Base-by-base conservation (phyloP, 2,888 invertebrate species). In the Clistopyga incitator region DNA sequence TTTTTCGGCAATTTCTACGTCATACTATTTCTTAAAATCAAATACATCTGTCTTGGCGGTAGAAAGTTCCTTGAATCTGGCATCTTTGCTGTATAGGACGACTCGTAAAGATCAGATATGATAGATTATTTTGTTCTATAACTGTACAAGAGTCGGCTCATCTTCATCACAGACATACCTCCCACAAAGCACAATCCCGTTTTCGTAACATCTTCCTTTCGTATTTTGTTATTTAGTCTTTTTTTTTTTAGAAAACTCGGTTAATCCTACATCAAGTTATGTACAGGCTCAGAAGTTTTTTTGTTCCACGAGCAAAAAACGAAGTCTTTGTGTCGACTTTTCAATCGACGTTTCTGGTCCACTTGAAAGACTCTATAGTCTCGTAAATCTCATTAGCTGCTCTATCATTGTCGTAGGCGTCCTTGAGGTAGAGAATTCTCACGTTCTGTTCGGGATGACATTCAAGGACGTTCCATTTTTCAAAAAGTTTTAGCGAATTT, bases 391-490 rank as follows among this genome's bases (percentile, higher is more conserved):
- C 82, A 81, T 89, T 89, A 15, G 88, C 87, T 76, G 92, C 89
- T 25, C 38, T 79, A 15, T 92, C 92, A 13, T 89, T 88, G 80
- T 93, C 91, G 25, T 89, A 91, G 10, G 90, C 89, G 8, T 91
- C 91, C 68, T 90, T 91, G 74, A 93, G 85, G 79, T 92, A 91
- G 42, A 90, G 89, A 64, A 92, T 90, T 86, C 91, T 93, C 3
- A 90, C 77, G 13, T 91, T 92, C 25, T 92, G 91, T 67, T 90
- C 89, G 6, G 89, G 85, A 83, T 91, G 88, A 79, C 90, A 94
- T 91, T 97, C 97, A 45, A 98, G 90, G 13, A 97, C 95, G 86
- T 96, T 96, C 97, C 97, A 97, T 88, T 97, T 96, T 86, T 97
- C 96, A 52, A 97, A 95, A 0, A 98, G 93, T 87, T 97, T 97